A percentile compares a stretch with the other conserved stretches of the same genome.
phyloP scores from a whole-genome alignment of 2,113 vertebrate species.

The Ciconia maguari region DNA sequence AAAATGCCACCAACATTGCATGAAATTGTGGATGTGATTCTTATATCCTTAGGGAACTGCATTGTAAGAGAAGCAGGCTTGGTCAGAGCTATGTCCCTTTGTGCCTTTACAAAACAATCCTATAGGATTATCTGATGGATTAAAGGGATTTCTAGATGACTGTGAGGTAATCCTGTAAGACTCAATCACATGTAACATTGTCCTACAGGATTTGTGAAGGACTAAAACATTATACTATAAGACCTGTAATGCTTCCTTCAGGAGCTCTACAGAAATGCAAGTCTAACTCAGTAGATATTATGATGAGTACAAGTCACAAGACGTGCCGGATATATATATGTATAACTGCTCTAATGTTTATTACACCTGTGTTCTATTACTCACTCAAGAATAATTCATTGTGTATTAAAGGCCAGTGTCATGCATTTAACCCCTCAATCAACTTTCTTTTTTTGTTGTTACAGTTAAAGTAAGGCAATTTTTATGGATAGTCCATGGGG shows the following conservation, averaged over 20 bases:
- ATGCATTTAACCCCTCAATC: background rate
- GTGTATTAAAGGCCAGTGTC: background rate
- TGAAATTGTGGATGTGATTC: background rate
- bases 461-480: background rate
- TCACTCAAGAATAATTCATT: background rate
- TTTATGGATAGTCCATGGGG: background rate
- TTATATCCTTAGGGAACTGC: background rate
- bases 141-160: conserved; percentile 44
- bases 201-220: conserved; percentile 28
- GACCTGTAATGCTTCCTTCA: background rate
- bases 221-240: conserved; percentile 8
- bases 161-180: conserved; percentile 50
- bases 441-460: background rate
- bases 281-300: background rate
- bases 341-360: background rate
- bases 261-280: background rate
- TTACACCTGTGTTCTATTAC: background rate
- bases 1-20: background rate
- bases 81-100: background rate
- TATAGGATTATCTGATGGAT: conserved; percentile 34
- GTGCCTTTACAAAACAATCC: conserved; percentile 7
- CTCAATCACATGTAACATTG: conserved; percentile 20
- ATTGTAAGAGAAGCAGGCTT: background rate
- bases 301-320: background rate
- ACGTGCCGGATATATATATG: background rate